A percentile compares a stretch with the other conserved stretches of the same genome.
phyloP scores from a whole-genome alignment of 2,888 invertebrate species.

The Platycheirus rosarum region DNA sequence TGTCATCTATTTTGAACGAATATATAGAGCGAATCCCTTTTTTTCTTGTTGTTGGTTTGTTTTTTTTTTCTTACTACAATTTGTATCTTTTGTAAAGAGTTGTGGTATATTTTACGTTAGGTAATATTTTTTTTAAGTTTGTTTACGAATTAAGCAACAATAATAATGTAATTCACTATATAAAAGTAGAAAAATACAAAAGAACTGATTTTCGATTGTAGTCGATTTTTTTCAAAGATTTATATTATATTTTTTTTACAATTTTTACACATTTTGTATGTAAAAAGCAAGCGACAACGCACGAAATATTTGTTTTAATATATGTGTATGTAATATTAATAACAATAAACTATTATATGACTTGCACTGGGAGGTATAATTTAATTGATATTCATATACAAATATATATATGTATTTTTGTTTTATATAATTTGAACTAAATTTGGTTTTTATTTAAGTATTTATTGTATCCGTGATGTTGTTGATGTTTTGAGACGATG shows the following conservation, averaged over 20 bases:
- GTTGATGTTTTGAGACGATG: slow-evolving; percentile 32
- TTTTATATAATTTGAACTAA: slow-evolving; percentile 45
- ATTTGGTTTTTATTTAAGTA: slow-evolving; percentile 26
- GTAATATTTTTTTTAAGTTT: slow-evolving; percentile 35
- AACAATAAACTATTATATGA: no score
- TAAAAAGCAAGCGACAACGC: slow-evolving; percentile 50
- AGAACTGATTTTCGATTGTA: slow-evolving; percentile 58
- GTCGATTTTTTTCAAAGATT: slow-evolving; percentile 21
- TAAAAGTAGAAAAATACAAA: slow-evolving; percentile 76
- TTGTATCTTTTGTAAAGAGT: slow-evolving; percentile 6
- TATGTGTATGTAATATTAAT: slow-evolving; percentile 10
- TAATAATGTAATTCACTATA: slow-evolving; percentile 63
- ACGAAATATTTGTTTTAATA: slow-evolving; percentile 29
- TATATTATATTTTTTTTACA: slow-evolving; percentile 6
- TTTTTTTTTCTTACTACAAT: no score
- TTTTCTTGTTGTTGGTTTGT: slow-evolving; percentile 14
- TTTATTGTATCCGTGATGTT: slow-evolving; percentile 51
- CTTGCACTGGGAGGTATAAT: slow-evolving; percentile 46
- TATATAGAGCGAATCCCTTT: slow-evolving; percentile 31
- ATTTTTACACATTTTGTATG: background rate
- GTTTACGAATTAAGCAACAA: slow-evolving; percentile 62
- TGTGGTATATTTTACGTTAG: slow-evolving; percentile 39
- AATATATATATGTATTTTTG: slow-evolving; percentile 5
- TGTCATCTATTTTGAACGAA: slow-evolving; percentile 50
- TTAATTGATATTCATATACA: slow-evolving; percentile 34